A percentile compares a stretch with the other conserved stretches of the same genome.
Conservation (phyloP, 1,140 invertebrate species). For the Adelges cooleyi region DNA sequence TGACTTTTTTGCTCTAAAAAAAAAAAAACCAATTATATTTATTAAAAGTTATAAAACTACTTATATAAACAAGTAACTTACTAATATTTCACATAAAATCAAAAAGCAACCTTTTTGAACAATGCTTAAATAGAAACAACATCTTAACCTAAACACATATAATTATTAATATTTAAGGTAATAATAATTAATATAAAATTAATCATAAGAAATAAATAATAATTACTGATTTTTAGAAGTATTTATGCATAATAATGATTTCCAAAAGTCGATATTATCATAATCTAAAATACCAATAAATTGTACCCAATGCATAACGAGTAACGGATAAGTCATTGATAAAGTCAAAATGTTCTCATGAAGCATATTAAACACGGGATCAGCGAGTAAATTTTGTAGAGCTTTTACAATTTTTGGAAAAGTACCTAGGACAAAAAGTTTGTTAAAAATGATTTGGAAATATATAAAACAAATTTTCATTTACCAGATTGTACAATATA, state of each 20-base stretch:
- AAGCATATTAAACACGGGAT: background rate
- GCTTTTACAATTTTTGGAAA: slow-evolving; percentile 19
- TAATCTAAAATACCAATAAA: slow-evolving; percentile 16
- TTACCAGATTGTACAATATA: slow-evolving; percentile 24
- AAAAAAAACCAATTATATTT: background rate
- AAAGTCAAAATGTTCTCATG: slow-evolving; percentile 19
- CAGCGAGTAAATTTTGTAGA: background rate
- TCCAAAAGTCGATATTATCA: slow-evolving; percentile 16
- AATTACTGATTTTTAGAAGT: slow-evolving; percentile 2
- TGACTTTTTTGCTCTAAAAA: slow-evolving; percentile 16
- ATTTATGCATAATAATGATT: slow-evolving; percentile 1
- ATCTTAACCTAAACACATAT: background rate
- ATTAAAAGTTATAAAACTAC: too few species aligned
- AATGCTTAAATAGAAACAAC: slow-evolving; percentile 11
- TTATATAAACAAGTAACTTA: too few species aligned
- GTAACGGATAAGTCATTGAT: slow-evolving; percentile 8
- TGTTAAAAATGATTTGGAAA: too few species aligned
- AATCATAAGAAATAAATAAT: background rate
- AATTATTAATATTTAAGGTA: too few species aligned
- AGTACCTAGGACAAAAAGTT: too few species aligned
- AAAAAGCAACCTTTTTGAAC: slow-evolving; percentile 24
- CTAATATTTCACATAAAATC: slow-evolving; percentile 16
- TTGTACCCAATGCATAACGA: slow-evolving; percentile 15
- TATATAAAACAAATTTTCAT: background rate
- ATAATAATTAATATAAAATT: too few species aligned